Conservation (phyloP, 2,888 invertebrate genomes). For the Agriopis aurantiaria region DNA sequence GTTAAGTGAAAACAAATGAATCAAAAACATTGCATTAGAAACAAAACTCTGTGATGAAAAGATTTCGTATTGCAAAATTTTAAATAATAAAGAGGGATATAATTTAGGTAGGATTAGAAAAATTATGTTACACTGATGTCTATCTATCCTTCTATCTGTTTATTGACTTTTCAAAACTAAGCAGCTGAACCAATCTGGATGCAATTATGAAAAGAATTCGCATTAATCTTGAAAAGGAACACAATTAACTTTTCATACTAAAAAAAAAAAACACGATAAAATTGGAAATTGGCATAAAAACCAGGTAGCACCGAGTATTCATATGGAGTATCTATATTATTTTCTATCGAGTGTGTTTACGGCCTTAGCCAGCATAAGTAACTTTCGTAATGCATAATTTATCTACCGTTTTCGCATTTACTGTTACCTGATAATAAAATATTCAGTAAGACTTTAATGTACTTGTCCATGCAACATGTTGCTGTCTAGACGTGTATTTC, state of each 20-base stretch:
- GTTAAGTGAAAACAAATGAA: conserved; percentile 57
- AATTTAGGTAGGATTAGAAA: background rate
- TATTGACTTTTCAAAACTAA: too few species aligned
- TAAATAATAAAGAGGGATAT: background rate
- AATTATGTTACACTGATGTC: too few species aligned
- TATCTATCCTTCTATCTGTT: too few species aligned
- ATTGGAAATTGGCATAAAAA: background rate
- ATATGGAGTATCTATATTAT: background rate
- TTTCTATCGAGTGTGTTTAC: background rate
- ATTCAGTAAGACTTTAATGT: conserved; percentile 28
- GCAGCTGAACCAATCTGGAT: too few species aligned
- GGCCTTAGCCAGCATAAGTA: conserved; percentile 23
- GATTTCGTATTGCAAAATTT: background rate
- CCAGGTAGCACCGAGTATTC: background rate
- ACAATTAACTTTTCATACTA: too few species aligned
- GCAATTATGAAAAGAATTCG: too few species aligned
- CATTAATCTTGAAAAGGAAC: too few species aligned
- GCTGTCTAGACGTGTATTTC: conserved; percentile 40
- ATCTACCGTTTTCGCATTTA: conserved; percentile 25
- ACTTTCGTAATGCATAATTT: conserved; percentile 29
- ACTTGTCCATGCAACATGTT: conserved; percentile 33
- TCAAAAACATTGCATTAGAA: conserved; percentile 50
- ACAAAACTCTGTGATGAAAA: conserved; percentile 15
- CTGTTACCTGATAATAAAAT: conserved; percentile 28
- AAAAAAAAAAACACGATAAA: too few species aligned